Base-by-base conservation (phyloP, 2,797 vertebrate species). In the Psittacula echo region DNA sequence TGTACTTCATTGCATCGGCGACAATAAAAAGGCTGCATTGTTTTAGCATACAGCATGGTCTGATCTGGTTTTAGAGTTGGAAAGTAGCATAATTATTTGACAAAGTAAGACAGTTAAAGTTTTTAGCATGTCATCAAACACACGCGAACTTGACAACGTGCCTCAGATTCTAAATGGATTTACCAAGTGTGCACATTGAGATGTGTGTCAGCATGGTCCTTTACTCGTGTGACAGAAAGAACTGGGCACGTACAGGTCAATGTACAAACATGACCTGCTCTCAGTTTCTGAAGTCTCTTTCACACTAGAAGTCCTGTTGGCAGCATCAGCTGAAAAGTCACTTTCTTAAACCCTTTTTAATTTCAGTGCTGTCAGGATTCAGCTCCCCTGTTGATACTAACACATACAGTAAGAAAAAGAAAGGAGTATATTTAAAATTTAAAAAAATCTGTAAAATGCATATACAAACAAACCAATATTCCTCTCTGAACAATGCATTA, bases 191-290 rank as follows among this genome's bases (percentile, higher is more conserved):
- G 24, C 1, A 1, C 32, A 21, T 4, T 21, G 48, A 67, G 41
- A 71, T 61, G 50, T 0, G 0, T 51, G 67, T 68, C 66, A 81
- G 89, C 3, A 0, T 4, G 1, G 5, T 30, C 41, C 41, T 53
- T 73, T 22, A 7, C 34, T 48, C 58, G 5, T 23, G 61, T 78
- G 56, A 27, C n/a, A 48, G 26, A 15, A 18, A 41, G n/a, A 86
- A 48, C n/a, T 23, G 37, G 30, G 34, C 29, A 9, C 0, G 4
- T 8, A 27, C 48, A 39, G 37, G 34, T 68, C 60, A n/a, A 8
- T 2, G 30, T 13, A 42, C 61, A 80, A 60, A 41, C 41, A 39
- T 5, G 32, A 21, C 18, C 67, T 2, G 2, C 50, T 14, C 17
- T 68, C 13, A 2, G 20, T 80, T 77, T 45, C 72, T 67, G 21